Evolutionary conservation across 2,888 invertebrate species (phyloP).

Genomic region (Drosophila demipolita): DNA sequence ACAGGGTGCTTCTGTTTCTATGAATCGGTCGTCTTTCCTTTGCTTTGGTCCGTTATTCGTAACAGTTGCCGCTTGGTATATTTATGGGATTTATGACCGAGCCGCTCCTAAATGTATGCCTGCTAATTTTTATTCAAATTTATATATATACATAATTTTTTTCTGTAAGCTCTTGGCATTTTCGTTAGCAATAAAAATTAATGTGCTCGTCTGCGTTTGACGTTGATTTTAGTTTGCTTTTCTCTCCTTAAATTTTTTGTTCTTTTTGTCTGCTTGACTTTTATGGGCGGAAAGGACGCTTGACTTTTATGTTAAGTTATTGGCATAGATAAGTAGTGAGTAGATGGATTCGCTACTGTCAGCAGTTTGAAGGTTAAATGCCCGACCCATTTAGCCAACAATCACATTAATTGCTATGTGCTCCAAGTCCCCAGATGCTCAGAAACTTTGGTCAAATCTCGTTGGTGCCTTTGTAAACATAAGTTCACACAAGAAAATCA

Average conservation of each 20-base stretch:
- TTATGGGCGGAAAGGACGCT: slow-evolving; percentile 46
- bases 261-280: slow-evolving; percentile 33
- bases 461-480: slow-evolving; percentile 27
- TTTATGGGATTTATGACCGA: slow-evolving; percentile 66
- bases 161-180: slow-evolving; percentile 28
- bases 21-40: slow-evolving; percentile 21
- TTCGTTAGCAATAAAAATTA: slow-evolving; percentile 69
- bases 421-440: slow-evolving; percentile 21
- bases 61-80: slow-evolving; percentile 78
- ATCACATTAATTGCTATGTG: slow-evolving; percentile 44
- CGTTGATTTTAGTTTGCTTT: slow-evolving; percentile 75
- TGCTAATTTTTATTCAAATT: slow-evolving; percentile 79
- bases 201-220: slow-evolving; percentile 70
- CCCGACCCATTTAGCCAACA: slow-evolving; percentile 20
- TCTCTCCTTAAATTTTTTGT: slow-evolving; percentile 4
- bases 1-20: slow-evolving; percentile 39
- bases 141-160: slow-evolving; percentile 37
- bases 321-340: slow-evolving; percentile 49
- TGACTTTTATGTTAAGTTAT: slow-evolving; percentile 64
- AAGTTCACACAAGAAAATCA: slow-evolving; percentile 23
- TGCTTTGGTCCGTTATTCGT: slow-evolving; percentile 53
- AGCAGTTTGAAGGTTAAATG: slow-evolving; percentile 59
- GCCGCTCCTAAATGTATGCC: slow-evolving; percentile 77
- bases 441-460: slow-evolving; percentile 32
- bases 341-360: slow-evolving; percentile 47